Percentiles rank a stretch among this genome's conserved stretches.
These are phyloP conservation scores for Siniperca undulata DNA, from an alignment of 2,797 vertebrate species.

Conservation along the genomic window DNA sequence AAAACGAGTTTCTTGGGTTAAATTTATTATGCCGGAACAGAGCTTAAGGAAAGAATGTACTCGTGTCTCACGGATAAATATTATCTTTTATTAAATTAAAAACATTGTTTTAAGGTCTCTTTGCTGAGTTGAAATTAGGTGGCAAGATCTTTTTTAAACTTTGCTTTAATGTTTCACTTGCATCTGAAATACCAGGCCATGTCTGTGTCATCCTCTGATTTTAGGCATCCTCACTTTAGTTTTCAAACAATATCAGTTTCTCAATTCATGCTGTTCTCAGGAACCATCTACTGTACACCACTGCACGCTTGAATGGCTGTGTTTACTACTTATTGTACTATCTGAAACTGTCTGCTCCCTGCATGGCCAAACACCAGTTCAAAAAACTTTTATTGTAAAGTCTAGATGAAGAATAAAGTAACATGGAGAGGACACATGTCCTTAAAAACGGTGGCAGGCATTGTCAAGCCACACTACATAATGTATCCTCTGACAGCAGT, in stretches of 20 bases:
- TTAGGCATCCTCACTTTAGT: not conserved
- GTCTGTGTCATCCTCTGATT: not conserved
- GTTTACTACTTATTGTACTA: slow-evolving; percentile 22
- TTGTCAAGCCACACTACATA: slow-evolving; percentile 23
- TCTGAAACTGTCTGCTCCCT: slow-evolving; percentile 8
- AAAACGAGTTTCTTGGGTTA: not conserved
- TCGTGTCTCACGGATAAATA: not conserved
- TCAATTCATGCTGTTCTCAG: not conserved
- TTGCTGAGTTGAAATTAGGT: not conserved
- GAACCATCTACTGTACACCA: slow-evolving; percentile 12
- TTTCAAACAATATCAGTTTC: slow-evolving; percentile 1
- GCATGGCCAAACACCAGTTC: slow-evolving; percentile 1
- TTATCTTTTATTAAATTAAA: not conserved
- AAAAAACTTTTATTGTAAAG: not conserved
- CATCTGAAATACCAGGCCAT: not conserved
- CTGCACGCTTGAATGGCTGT: not conserved
- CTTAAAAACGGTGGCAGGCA: not conserved
- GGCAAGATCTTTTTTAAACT: not conserved
- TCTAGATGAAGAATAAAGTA: not conserved
- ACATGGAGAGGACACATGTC: not conserved
- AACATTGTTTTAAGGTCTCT: not conserved
- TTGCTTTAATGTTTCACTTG: not conserved
- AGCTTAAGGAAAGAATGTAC: slow-evolving; percentile 1
- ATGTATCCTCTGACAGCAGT: slow-evolving; percentile 40
- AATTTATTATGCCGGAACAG: not conserved